These are phyloP conservation scores for Vulpes ferrilata DNA, from an alignment of 2,113 vertebrate genomes.

Conservation along the genomic window DNA sequence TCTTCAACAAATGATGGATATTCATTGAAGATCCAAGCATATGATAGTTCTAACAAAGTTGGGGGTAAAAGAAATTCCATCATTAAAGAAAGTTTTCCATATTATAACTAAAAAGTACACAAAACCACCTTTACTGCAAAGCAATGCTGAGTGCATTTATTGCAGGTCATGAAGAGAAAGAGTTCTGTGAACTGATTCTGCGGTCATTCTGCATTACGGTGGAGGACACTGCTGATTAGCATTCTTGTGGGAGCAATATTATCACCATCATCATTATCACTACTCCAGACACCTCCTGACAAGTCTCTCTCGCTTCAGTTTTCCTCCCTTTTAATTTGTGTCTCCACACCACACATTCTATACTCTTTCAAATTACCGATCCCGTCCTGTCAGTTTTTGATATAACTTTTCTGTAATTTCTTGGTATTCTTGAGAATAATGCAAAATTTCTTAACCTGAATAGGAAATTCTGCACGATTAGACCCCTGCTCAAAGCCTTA, in stretches of 20 bases:
- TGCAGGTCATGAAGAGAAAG: neutral
- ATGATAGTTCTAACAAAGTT: conserved; percentile 89
- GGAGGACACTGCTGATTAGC: neutral
- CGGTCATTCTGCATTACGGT: neutral
- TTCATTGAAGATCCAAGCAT: conserved; percentile 97
- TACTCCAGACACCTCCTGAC: neutral
- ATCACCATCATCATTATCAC: neutral
- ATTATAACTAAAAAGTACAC: neutral
- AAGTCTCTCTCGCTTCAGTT: neutral
- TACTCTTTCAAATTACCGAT: neutral
- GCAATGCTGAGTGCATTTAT: neutral
- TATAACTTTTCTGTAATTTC: neutral
- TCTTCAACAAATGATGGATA: conserved; percentile 95
- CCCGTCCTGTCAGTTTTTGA: neutral
- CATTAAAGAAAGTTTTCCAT: neutral
- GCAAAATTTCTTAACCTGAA: neutral
- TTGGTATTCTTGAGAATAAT: neutral
- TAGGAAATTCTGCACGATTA: too few relatives aligned
- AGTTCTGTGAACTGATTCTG: neutral
- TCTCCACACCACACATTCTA: neutral
- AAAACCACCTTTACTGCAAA: neutral
- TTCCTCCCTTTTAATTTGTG: neutral
- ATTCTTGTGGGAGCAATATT: neutral
- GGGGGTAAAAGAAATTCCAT: neutral
- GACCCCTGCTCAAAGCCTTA: neutral